Percentiles rank a stretch among this genome's conserved stretches.
These are phyloP conservation scores for Campoplex capitator DNA, from an alignment of 2,888 invertebrate genomes.

Conservation along the genomic window DNA sequence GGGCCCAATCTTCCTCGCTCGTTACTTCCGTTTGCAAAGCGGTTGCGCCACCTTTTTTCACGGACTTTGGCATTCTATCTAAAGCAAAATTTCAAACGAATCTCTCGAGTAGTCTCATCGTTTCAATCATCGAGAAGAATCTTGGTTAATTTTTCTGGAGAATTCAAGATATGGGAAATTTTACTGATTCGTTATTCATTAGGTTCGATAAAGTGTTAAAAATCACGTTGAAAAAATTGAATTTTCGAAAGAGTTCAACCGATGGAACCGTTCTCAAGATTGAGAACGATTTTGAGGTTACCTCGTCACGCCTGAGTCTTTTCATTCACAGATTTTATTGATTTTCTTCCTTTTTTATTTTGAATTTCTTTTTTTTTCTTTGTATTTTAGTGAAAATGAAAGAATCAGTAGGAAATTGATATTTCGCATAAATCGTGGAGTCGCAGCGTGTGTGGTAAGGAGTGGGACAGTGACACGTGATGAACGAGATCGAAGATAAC, in stretches of 20 bases:
- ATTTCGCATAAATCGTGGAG: constrained; percentile 24
- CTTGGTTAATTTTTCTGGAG: neutral
- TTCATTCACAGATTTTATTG: too few relatives aligned
- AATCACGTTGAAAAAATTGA: too few relatives aligned
- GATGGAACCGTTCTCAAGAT: neutral
- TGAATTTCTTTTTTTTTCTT: neutral
- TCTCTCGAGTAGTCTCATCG: too few relatives aligned
- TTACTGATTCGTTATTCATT: neutral
- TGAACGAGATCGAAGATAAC: constrained; percentile 67
- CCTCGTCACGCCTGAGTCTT: too few relatives aligned
- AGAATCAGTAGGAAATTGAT: neutral
- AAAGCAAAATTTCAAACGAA: neutral
- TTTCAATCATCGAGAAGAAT: neutral
- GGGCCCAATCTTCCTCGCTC: constrained; percentile 93
- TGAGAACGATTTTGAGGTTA: too few relatives aligned
- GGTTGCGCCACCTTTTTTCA: constrained; percentile 83
- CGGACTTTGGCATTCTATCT: constrained; percentile 62
- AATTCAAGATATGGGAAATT: neutral
- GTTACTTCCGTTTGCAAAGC: constrained; percentile 92
- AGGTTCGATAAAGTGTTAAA: neutral
- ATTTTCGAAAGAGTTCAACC: neutral
- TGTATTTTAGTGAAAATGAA: neutral
- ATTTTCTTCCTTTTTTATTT: too few relatives aligned
- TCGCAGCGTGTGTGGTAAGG: constrained; percentile 20
- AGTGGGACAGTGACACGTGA: constrained; percentile 45